Evolutionary conservation across 2,888 invertebrate species (phyloP).

Genomic region (Watsonalla cultraria): DNA sequence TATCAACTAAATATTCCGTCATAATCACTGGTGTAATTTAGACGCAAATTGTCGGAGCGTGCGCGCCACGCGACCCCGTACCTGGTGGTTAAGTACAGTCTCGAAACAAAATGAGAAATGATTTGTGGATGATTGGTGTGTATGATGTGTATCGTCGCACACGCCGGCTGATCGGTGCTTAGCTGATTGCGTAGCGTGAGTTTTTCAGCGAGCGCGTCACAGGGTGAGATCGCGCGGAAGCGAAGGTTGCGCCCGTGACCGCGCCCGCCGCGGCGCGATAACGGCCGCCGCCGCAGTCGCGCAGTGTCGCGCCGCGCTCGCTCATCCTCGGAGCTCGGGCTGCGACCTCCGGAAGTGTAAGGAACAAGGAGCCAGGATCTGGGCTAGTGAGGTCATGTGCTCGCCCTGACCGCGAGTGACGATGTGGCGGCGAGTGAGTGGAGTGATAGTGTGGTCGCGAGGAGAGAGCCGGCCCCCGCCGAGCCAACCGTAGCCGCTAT

Average conservation of each 20-base stretch:
- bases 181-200: conserved; percentile 41
- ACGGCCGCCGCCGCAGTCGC: conserved; percentile 41
- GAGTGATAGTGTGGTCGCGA: conserved; percentile 56
- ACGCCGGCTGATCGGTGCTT: conserved; percentile 30
- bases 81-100: conserved; percentile 1
- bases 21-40: conserved; percentile 22
- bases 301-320: conserved; percentile 68
- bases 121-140: conserved; percentile 20
- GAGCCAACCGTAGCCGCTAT: conserved; percentile 58
- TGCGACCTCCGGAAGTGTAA: conserved; percentile 16
- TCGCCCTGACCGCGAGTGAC: conserved; percentile 42
- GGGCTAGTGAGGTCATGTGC: conserved; percentile 60
- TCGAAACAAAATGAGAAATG: conserved; percentile 18
- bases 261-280: conserved; percentile 55
- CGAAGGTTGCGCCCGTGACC: conserved; percentile 77
- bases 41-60: conserved; percentile 13
- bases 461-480: conserved; percentile 49
- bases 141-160: conserved; percentile 27
- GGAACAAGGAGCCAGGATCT: conserved; percentile 23
- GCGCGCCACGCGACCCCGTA: conserved; percentile 8
- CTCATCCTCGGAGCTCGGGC: conserved; percentile 61
- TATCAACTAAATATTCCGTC: conserved; percentile 20
- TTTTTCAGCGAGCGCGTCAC: conserved; percentile 43
- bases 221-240: conserved; percentile 65
- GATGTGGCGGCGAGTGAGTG: conserved; percentile 63